Evolutionary conservation across 2,888 invertebrate species (phyloP), one percentile per base, ranked within the genome.

Genomic region (Lithodes maja): DNA sequence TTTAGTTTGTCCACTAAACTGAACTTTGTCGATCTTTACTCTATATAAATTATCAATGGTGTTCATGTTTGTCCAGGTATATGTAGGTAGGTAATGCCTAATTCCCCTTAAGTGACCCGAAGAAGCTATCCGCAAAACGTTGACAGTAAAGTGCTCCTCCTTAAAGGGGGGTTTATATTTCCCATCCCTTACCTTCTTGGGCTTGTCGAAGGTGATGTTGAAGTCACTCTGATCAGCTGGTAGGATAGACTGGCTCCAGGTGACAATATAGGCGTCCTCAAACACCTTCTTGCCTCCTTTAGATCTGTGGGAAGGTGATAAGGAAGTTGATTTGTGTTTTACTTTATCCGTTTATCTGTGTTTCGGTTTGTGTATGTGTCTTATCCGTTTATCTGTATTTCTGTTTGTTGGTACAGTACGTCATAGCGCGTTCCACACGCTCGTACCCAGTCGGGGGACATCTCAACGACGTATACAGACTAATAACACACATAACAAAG

Each of bases 171-270:
- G 33, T 33, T 33, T 33, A 33, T 33, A 33, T 33, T 61, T 12
- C 12, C 61, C 12, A 5, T 54, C 74, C 49, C 74, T 61, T n/a
- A 88, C 87, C 84, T 88, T 88, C 61, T 84, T 84, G 3, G 87
- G 52, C 49, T 83, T 74, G n/a, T 83, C 55, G 54, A 88, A 83
- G 49, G 87, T 88, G 84, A 88, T 88, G 54, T 17, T 53, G 52
- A 88, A 88, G 50, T 52, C 83, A 1, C 55, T 55, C 15, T 83
- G 54, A 61, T 84, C 84, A 1, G 87, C 87, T 7, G 83, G 69
- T 9, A 88, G 61, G 50, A 88, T 79, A 2, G 87, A 78, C 17
- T 88, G 87, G 71, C 87, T 88, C 87, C 87, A 88, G 61, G 87
- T 88, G 1, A 74, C 54, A 33, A 88, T 69, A 52, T 84, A 88